Evolutionary conservation across 2,797 vertebrate genomes (phyloP), one percentile per base, ranked within the genome.

Genomic region (Falco berigora): DNA sequence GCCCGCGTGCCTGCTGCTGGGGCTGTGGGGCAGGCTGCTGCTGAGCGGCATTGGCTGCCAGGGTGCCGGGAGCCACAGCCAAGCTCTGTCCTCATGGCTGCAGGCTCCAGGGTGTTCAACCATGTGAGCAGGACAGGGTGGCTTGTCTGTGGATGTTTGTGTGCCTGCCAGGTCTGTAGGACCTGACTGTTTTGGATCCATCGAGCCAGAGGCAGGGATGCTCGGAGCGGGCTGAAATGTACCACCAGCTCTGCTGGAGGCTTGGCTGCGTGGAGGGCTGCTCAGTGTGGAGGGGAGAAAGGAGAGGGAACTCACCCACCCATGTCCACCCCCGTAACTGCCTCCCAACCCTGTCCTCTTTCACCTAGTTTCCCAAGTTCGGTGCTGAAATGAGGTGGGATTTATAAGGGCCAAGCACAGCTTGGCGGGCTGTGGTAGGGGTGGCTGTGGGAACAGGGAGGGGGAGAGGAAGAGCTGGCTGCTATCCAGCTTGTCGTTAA

Each of bases 91-190:
- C 56, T 24, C 21, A 12, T 7, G 56, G 27, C 8, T 62, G 61
- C 61, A 62, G 27, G 38, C 38, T 62, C 61, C 28, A 36, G 13
- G 38, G 61, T 63, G 61, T 40, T 30, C 13, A 13, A 22, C 25
- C 13, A 72, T 14, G 1, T 0, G 28, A 80, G 53, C 2, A 8
- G 76, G 32, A 67, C 8, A 4, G 2, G 4, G 22, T 2, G 3
- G 6, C n/a, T 67, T 40, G 47, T 21, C 86, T 3, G 2, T 6
- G 21, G 77, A 4, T 42, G 22, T 56, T 8, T 1, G 2, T 63
- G 69, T 36, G 40, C 55, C 86, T 87, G 42, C 72, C 11, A 6
- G 61, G 10, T 58, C 19, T 21, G 28, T 18, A 38, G 66, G 27
- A 68, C 13, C 9, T 1, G 1, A 38, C 14, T 40, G 0, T 42